phyloP scores from a whole-genome alignment of 2,888 invertebrate genomes.

The Digitonthophagus gazella region DNA sequence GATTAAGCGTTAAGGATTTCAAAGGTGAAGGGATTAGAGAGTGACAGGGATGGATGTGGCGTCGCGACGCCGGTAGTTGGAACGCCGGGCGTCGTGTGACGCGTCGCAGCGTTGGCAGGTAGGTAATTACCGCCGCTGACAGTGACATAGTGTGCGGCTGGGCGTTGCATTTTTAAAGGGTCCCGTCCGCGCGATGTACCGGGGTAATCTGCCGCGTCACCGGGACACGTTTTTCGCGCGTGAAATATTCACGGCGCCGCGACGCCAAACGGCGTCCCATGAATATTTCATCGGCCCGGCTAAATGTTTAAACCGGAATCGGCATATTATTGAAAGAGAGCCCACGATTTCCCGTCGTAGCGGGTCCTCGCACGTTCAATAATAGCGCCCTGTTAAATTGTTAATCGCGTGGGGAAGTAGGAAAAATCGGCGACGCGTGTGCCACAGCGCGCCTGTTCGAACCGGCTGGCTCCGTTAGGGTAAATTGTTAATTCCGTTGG shows the following conservation, averaged over 20 bases:
- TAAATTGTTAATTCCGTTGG: constrained; percentile 22
- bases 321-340: neutral
- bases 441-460: neutral
- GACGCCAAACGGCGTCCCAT: neutral
- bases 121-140: neutral
- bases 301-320: neutral
- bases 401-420: constrained; percentile 7
- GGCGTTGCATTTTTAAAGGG: neutral
- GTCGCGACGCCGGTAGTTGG: neutral
- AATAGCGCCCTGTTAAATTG: neutral
- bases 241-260: neutral
- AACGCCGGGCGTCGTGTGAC: neutral
- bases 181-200: neutral
- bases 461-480: constrained; percentile 16
- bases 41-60: neutral
- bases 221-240: neutral
- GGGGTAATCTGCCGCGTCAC: neutral
- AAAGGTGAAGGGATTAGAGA: no score
- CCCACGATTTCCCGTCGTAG: neutral
- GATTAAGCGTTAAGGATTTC: no score
- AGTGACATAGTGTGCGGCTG: neutral
- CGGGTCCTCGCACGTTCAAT: neutral
- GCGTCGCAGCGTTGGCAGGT: neutral
- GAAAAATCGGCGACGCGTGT: constrained; percentile 2
- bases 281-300: neutral